These are phyloP conservation scores for Chrysodeixis includens DNA, from an alignment of 2,888 invertebrate species.

Conservation along the genomic window DNA sequence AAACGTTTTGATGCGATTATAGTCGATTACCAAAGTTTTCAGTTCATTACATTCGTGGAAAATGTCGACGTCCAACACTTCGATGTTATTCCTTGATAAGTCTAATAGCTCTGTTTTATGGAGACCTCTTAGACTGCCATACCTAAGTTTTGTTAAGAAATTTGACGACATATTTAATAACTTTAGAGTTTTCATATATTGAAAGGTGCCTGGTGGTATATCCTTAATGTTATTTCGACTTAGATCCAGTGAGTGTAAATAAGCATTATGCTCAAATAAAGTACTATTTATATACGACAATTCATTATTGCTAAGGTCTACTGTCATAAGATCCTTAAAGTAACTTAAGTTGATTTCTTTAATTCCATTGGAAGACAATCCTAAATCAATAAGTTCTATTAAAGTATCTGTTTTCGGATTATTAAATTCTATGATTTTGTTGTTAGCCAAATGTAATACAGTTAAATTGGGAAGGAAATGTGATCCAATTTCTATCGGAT, in stretches of 20 bases:
- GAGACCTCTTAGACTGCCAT: constrained; percentile 79
- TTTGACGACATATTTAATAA: constrained; percentile 79
- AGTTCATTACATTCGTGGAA: constrained; percentile 81
- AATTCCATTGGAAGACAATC: constrained; percentile 73
- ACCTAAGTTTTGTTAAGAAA: constrained; percentile 69
- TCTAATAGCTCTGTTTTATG: constrained; percentile 76
- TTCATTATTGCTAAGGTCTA: constrained; percentile 75
- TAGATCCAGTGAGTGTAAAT: constrained; percentile 74
- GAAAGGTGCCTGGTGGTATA: constrained; percentile 79
- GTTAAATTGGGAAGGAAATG: constrained; percentile 66
- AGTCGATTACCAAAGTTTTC: constrained; percentile 77
- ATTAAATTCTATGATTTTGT: constrained; percentile 74
- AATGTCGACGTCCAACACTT: constrained; percentile 73
- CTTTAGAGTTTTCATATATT: constrained; percentile 73
- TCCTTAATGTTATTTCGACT: constrained; percentile 73
- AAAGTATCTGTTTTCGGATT: constrained; percentile 70
- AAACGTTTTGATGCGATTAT: constrained; percentile 76
- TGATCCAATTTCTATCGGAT: constrained; percentile 58
- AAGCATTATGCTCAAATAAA: constrained; percentile 69
- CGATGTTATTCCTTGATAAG: constrained; percentile 77
- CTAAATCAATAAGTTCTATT: constrained; percentile 67
- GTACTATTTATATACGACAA: constrained; percentile 66
- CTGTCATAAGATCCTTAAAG: constrained; percentile 69
- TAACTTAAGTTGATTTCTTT: constrained; percentile 69
- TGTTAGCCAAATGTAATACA: constrained; percentile 70